phyloP scores from a whole-genome alignment of 2,113 vertebrate genomes.

The Gnathonemus longibarbis region DNA sequence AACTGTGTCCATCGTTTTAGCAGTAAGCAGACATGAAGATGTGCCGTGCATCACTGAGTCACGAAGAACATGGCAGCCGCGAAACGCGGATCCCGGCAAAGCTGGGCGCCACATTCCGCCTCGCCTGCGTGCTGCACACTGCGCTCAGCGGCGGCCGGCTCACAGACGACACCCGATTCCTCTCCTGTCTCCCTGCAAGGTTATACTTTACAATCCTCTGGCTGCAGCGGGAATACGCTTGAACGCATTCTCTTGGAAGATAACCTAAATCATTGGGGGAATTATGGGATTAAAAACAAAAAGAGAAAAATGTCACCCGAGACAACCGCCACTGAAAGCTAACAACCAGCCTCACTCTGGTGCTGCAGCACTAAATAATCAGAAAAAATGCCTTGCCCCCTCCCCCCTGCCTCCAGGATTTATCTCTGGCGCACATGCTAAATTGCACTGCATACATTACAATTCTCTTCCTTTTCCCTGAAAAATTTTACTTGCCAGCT shows the following conservation, averaged over 20 bases:
- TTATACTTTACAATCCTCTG: not conserved
- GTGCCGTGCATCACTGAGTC: not conserved
- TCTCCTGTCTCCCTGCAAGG: slow-evolving; percentile 1
- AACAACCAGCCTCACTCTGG: not conserved
- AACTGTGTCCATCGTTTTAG: not conserved
- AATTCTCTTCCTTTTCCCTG: not conserved
- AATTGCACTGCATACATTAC: not conserved
- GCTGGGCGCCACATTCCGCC: too few relatives aligned
- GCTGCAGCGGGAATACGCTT: not conserved
- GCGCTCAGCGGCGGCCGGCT: not conserved
- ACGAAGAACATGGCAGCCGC: not conserved
- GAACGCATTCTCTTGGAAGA: not conserved
- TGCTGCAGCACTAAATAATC: not conserved
- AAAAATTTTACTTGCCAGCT: not conserved
- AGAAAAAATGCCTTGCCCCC: not conserved
- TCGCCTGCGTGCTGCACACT: not conserved
- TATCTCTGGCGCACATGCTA: not conserved
- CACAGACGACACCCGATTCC: not conserved
- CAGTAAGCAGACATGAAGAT: not conserved
- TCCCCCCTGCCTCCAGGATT: not conserved
- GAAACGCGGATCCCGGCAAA: not conserved
- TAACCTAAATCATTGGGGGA: not conserved
- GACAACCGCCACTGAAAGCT: not conserved
- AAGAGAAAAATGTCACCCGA: not conserved
- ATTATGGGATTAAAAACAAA: slow-evolving; percentile 1